Percentiles rank a stretch among this genome's conserved stretches.
phyloP scores from a whole-genome alignment of 2,888 invertebrate species.

The Diplolepis rosae region DNA sequence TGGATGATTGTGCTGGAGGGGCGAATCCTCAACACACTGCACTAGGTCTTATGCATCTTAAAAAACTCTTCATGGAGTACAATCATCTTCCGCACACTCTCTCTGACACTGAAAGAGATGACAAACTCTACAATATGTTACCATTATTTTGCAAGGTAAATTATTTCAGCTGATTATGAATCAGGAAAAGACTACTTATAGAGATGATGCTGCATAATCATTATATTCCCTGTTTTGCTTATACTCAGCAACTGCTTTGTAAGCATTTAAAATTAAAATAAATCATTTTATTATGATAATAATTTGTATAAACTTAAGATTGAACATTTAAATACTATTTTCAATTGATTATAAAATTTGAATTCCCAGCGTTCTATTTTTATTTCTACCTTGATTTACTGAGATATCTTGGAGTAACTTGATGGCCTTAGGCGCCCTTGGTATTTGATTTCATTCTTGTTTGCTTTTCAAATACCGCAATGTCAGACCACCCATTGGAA shows the following conservation, averaged over 20 bases:
- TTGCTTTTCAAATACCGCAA: constrained; percentile 5
- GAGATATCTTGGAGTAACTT: not conserved
- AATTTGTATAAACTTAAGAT: too few relatives aligned
- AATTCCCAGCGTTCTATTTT: not conserved
- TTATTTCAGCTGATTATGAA: constrained; percentile 1
- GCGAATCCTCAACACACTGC: constrained; percentile 86
- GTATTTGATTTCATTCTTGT: constrained; percentile 17
- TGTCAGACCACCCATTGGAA: not conserved
- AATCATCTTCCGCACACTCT: constrained; percentile 90
- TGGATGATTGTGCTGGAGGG: constrained; percentile 78
- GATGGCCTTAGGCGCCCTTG: not conserved
- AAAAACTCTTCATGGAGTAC: constrained; percentile 96
- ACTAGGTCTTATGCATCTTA: constrained; percentile 95
- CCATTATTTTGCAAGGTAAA: constrained; percentile 97
- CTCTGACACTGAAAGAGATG: constrained; percentile 88
- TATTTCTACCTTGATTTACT: not conserved
- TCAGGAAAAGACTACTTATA: not conserved
- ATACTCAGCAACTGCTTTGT: not conserved
- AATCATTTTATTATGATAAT: too few relatives aligned
- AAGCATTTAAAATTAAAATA: too few relatives aligned
- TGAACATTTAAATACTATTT: too few relatives aligned
- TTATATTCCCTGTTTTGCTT: not conserved
- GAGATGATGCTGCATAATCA: not conserved
- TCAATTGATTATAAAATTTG: too few relatives aligned
- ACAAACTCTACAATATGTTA: constrained; percentile 96